phyloP scores from a whole-genome alignment of 2,113 vertebrate genomes.

The Pterocles orientalis region DNA sequence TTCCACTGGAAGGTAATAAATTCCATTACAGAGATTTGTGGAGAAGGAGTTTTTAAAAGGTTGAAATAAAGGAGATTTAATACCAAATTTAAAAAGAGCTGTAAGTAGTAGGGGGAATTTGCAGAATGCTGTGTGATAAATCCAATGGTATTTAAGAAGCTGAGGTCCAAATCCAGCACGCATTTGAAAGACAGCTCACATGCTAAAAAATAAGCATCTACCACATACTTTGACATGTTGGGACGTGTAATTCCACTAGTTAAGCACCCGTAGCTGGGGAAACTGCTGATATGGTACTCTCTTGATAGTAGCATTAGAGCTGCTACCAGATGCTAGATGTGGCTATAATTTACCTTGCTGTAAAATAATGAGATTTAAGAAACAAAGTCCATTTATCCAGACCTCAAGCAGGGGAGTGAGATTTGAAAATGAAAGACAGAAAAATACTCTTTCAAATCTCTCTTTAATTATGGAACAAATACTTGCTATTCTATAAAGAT shows the following conservation, averaged over 20 bases:
- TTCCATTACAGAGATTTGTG: background rate
- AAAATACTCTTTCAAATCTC: background rate
- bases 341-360: conserved; percentile 9
- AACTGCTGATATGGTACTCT: conserved; percentile 9
- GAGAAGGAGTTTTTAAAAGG: background rate
- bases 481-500: background rate
- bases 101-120: background rate
- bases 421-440: background rate
- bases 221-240: background rate
- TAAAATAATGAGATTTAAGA: conserved; percentile 15
- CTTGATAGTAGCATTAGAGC: background rate
- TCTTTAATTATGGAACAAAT: background rate
- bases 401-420: background rate
- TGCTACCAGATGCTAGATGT: conserved; percentile 2
- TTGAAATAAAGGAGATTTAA: conserved; percentile 4
- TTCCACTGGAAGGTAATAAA: background rate
- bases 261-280: background rate
- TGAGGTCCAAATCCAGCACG: background rate
- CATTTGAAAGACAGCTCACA: conserved; percentile 4
- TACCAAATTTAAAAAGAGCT: background rate
- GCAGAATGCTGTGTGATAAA: background rate
- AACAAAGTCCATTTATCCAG: conserved; percentile 4
- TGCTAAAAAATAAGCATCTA: background rate
- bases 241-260: conserved; percentile 7
- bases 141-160: conserved; percentile 7